phyloP scores from a whole-genome alignment of 2,113 vertebrate species.

The Nycticebus coucang region DNA sequence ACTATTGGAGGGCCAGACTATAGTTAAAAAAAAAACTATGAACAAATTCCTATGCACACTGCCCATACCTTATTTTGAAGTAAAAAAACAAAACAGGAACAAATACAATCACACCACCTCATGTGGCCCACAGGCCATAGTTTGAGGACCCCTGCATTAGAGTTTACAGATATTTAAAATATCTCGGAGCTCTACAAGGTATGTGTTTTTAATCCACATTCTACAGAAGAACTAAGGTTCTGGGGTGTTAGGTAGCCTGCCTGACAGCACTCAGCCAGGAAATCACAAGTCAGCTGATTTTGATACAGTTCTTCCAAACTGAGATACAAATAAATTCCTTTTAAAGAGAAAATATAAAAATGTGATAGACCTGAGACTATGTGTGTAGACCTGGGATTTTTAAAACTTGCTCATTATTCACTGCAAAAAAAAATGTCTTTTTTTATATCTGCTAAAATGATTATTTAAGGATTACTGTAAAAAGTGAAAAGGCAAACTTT shows the following conservation, averaged over 20 bases:
- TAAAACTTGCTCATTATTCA: not conserved
- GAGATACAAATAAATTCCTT: not conserved
- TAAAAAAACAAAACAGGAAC: too few species aligned
- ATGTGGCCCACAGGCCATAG: too few species aligned
- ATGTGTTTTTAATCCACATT: not conserved
- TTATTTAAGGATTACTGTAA: slow-evolving; percentile 7
- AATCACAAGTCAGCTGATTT: not conserved
- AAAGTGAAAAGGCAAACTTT: not conserved
- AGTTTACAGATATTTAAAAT: not conserved
- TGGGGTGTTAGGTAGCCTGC: not conserved
- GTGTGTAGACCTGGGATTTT: not conserved
- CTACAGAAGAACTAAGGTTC: not conserved
- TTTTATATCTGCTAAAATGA: not conserved
- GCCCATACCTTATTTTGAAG: too few species aligned
- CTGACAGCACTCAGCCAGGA: not conserved
- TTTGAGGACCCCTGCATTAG: not conserved
- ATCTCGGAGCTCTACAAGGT: not conserved
- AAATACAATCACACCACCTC: too few species aligned
- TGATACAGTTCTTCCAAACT: not conserved
- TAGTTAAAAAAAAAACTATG: too few species aligned
- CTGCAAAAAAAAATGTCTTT: not conserved
- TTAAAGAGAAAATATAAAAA: not conserved
- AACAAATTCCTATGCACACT: too few species aligned
- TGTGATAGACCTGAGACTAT: not conserved
- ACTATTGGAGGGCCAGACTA: too few species aligned